These are phyloP conservation scores for Dolichallabes microphthalmus DNA, from an alignment of 2,113 vertebrate genomes.

Conservation along the genomic window DNA sequence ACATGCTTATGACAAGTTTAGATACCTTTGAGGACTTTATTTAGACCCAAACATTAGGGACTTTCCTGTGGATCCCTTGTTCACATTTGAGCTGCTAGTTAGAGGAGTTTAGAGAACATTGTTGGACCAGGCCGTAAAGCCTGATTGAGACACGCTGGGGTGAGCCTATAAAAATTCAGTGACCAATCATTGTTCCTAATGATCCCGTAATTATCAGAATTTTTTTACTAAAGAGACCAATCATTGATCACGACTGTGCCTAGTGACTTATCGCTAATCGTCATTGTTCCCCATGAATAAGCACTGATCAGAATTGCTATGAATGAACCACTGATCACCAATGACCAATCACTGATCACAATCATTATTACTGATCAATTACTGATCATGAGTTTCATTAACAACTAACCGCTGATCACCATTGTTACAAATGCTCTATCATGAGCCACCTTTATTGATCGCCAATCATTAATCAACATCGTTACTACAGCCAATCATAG, in stretches of 20 bases:
- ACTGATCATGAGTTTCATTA: background rate
- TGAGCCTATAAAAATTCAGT: background rate
- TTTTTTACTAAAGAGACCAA: too few relatives aligned
- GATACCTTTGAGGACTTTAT: background rate
- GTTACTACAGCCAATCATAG: background rate
- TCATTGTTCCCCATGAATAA: background rate
- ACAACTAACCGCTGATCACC: background rate
- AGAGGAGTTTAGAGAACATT: background rate
- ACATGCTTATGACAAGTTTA: background rate
- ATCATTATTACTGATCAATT: background rate
- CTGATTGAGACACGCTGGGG: background rate
- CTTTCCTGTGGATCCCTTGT: background rate
- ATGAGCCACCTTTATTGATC: background rate
- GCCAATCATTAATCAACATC: background rate
- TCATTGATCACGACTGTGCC: background rate
- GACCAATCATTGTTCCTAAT: background rate
- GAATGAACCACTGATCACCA: background rate
- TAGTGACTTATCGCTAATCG: background rate
- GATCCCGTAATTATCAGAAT: too few relatives aligned
- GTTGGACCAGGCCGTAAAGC: background rate
- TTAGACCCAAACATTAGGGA: background rate
- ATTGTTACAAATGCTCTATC: background rate
- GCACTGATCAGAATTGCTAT: too few relatives aligned
- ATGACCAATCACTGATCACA: background rate
- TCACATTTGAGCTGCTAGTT: background rate